Conservation (phyloP, 1,140 invertebrate genomes). For the Batillaria attramentaria region DNA sequence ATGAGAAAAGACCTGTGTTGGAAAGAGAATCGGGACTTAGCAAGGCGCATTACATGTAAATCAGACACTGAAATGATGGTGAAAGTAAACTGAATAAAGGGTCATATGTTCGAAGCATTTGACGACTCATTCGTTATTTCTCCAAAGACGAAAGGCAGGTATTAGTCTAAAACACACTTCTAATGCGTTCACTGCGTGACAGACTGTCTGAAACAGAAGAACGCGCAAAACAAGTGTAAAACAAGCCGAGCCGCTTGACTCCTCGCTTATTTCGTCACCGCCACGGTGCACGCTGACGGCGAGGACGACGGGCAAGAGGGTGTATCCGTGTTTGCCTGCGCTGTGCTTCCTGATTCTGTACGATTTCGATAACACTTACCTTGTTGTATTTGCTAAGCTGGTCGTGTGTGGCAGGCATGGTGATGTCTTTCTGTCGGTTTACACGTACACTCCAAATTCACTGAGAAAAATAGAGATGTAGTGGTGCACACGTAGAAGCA, state of each 20-base stretch:
- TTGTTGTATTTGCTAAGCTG: slow-evolving; percentile 58
- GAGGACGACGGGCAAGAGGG: too few species aligned
- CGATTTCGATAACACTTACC: slow-evolving; percentile 41
- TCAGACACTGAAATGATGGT: too few species aligned
- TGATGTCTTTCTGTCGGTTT: neutral
- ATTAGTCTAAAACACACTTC: neutral
- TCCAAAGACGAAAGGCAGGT: neutral
- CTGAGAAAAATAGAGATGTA: neutral
- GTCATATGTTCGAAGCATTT: too few species aligned
- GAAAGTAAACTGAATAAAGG: neutral
- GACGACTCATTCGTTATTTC: too few species aligned
- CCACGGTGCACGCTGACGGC: too few species aligned
- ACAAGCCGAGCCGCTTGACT: too few species aligned
- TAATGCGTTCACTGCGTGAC: neutral
- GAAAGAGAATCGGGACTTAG: neutral
- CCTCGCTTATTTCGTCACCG: too few species aligned
- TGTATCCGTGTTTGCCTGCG: too few species aligned
- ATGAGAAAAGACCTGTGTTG: neutral
- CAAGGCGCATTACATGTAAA: neutral
- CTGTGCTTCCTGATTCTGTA: too few species aligned
- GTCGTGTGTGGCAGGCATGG: slow-evolving; percentile 54
- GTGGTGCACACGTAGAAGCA: too few species aligned
- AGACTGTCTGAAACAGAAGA: neutral
- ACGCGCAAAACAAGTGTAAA: too few species aligned
- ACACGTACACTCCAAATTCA: neutral